Base-by-base conservation (phyloP, 1,140 invertebrate species). In the Zaprionus lachaisei region DNA sequence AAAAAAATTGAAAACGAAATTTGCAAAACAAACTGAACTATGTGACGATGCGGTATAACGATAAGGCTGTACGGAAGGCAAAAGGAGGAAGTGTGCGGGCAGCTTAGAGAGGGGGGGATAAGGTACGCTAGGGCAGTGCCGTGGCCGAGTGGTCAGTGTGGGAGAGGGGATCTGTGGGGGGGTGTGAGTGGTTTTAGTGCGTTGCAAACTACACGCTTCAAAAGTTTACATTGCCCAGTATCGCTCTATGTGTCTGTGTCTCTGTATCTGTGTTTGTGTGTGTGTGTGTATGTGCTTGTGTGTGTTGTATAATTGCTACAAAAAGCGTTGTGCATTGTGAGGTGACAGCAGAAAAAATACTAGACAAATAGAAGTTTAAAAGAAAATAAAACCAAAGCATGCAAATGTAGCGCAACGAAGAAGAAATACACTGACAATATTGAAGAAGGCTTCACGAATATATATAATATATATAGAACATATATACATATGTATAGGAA, bases 11-110 rank as follows among this genome's bases (percentile, higher is more conserved):
- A 4, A 12, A 44, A 22, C 38, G 37, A 76, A 76, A 66, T 72
- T 54, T 76, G 34, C 77, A 73, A 55, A 65, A 71, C 54, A 86
- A 86, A 86, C 83, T 72, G 56, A 86, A 86, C 83, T 82, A 55
- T 64, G 69, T 67, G 78, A 84, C 65, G 65, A 44, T 74, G 66
- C 58, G 49, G 57, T 37, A 26, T 26, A 34, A 31, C 34, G 63
- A 67, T 70, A 70, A n/a, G 41, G n/a, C 47, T 55, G 26, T 41
- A 9, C 1, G 7, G 0, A 9, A 7, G 7, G 24, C 24, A 37
- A 11, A 28, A 5, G 15, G 11, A 0, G 4, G 5, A 4, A 1
- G 55, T 20, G 9, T 24, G 26, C 28, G 12, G 17, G 62, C 1
- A 28, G 44, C n/a, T 26, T 12, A 5, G 24, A 34, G 7, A 22